Conservation (phyloP, 2,888 invertebrate species). For the Scaptomyza reducta region DNA sequence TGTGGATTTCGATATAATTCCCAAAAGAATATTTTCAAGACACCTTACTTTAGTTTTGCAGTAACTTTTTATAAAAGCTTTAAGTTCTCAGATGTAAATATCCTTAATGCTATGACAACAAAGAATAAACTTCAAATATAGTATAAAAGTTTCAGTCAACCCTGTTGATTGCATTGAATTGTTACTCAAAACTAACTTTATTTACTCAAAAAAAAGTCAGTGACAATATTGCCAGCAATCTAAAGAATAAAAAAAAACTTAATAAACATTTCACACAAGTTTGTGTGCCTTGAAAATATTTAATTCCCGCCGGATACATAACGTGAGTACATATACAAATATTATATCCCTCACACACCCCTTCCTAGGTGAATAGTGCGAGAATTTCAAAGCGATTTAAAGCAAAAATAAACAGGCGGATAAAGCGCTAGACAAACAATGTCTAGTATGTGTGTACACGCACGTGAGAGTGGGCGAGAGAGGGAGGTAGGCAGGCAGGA, state of each 20-base stretch:
- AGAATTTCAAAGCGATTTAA: constrained; percentile 55
- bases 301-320: constrained; percentile 14
- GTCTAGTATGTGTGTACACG: constrained; percentile 44
- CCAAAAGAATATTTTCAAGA: no score
- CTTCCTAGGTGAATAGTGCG: background rate
- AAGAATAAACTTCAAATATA: background rate
- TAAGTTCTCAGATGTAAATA: no score
- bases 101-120: no score
- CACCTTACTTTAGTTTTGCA: no score
- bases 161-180: background rate
- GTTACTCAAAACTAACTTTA: background rate
- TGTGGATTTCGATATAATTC: no score
- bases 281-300: constrained; percentile 11
- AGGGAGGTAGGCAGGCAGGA: background rate
- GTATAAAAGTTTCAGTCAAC: background rate
- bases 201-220: background rate
- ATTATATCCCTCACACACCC: background rate
- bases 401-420: constrained; percentile 58
- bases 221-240: background rate
- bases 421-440: constrained; percentile 69
- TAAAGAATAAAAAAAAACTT: background rate
- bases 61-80: no score
- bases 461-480: constrained; percentile 7
- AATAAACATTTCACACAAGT: constrained; percentile 7
- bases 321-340: background rate